Percentiles rank a stretch among this genome's conserved stretches.
These are phyloP conservation scores for Oophaga sylvatica DNA, from an alignment of 2,797 vertebrate genomes.

Conservation along the genomic window DNA sequence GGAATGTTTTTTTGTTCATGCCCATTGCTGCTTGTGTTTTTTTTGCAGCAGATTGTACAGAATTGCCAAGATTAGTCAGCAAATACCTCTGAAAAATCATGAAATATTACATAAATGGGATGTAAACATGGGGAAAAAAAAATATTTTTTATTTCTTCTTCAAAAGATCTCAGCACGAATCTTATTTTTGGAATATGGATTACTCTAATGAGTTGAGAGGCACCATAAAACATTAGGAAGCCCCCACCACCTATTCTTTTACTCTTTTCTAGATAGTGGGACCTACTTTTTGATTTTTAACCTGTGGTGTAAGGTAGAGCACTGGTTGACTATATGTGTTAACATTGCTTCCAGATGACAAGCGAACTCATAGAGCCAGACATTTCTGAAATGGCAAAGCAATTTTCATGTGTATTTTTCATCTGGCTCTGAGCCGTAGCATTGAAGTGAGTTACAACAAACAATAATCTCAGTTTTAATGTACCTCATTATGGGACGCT, in stretches of 20 bases:
- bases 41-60: too few relatives aligned
- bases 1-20: too few relatives aligned
- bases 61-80: too few relatives aligned
- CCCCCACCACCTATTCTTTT: not conserved
- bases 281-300: not conserved
- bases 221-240: not conserved
- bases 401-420: not conserved
- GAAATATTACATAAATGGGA: not conserved
- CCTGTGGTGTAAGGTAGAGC: not conserved
- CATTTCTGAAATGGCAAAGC: not conserved
- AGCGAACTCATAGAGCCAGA: not conserved
- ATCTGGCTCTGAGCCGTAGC: not conserved
- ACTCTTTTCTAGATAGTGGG: not conserved
- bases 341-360: not conserved
- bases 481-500: slow-evolving; percentile 2
- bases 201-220: not conserved
- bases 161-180: too few relatives aligned
- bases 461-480: slow-evolving; percentile 15
- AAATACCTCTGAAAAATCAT: not conserved
- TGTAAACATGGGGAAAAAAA: not conserved
- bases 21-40: too few relatives aligned
- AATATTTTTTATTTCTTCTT: too few relatives aligned
- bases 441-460: not conserved
- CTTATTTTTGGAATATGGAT: too few relatives aligned
- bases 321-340: not conserved